These are phyloP conservation scores for Epinephelus fuscoguttatus DNA, from an alignment of 2,113 vertebrate species.

Conservation along the genomic window DNA sequence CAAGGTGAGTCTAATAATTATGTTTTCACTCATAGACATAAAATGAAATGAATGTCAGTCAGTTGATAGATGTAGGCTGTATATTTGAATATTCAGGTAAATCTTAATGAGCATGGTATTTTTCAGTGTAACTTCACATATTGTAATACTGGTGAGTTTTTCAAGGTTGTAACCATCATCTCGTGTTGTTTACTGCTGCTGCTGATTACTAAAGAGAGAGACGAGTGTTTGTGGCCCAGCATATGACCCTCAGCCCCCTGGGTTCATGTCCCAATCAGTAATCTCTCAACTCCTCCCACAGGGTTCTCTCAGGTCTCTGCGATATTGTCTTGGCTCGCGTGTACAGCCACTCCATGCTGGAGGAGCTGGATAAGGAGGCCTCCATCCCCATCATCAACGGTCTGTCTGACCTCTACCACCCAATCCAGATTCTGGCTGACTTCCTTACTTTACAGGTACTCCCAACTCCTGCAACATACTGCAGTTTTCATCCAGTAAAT, in stretches of 20 bases:
- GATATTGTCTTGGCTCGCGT: conserved; percentile 93
- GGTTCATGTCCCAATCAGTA: background rate
- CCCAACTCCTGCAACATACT: no score
- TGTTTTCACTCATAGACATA: background rate
- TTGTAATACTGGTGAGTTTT: background rate
- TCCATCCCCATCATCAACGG: conserved; percentile 93
- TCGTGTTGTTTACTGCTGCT: background rate
- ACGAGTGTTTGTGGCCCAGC: background rate
- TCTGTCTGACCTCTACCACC: conserved; percentile 91
- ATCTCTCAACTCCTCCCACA: conserved; percentile 52
- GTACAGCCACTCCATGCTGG: conserved; percentile 90
- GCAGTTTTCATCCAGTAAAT: background rate
- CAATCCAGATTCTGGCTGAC: conserved; percentile 96
- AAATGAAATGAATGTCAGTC: background rate
- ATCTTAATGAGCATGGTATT: background rate
- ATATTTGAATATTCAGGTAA: background rate
- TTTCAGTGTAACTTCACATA: background rate
- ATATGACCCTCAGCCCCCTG: background rate
- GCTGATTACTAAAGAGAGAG: background rate
- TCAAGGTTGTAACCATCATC: background rate
- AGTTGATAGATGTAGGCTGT: background rate
- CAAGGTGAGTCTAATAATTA: conserved; percentile 83
- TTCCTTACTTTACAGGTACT: conserved; percentile 94
- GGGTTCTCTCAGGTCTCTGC: conserved; percentile 93
- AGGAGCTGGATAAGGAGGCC: conserved; percentile 87